Evolutionary conservation across 2,888 invertebrate species (phyloP).

Genomic region (Scelioninae gen. 1): DNA sequence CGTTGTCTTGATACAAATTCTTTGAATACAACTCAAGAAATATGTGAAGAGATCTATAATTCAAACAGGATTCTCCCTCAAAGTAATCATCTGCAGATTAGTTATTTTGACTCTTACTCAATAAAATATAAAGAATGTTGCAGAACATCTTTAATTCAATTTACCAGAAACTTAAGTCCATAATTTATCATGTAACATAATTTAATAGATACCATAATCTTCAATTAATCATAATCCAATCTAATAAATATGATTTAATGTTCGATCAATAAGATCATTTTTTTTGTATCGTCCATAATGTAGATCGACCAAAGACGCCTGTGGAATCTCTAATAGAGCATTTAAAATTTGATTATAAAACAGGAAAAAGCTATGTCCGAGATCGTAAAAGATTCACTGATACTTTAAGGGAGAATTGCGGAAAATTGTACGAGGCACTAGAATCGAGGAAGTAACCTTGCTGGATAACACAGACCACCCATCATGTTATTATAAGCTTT

Average conservation of each 20-base stretch:
- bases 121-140: constrained; percentile 13
- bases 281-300: no score
- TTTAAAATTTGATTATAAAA: constrained; percentile 56
- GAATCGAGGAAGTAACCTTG: constrained; percentile 53
- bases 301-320: neutral
- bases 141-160: constrained; percentile 13
- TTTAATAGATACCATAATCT: no score
- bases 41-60: neutral
- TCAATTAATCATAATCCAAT: no score
- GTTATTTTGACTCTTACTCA: constrained; percentile 19
- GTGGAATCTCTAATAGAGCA: constrained; percentile 26
- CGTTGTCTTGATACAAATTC: no score
- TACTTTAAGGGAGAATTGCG: constrained; percentile 62
- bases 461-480: constrained; percentile 54
- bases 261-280: no score
- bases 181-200: constrained; percentile 27
- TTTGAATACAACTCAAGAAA: neutral
- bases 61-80: constrained; percentile 6
- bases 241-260: no score
- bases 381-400: constrained; percentile 54
- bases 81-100: constrained; percentile 8
- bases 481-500: constrained; percentile 53
- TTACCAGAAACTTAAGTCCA: neutral
- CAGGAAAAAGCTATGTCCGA: constrained; percentile 21
- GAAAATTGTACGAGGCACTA: constrained; percentile 48